Conservation (phyloP, 2,113 vertebrate genomes). For the Thalassarche chlororhynchos region DNA sequence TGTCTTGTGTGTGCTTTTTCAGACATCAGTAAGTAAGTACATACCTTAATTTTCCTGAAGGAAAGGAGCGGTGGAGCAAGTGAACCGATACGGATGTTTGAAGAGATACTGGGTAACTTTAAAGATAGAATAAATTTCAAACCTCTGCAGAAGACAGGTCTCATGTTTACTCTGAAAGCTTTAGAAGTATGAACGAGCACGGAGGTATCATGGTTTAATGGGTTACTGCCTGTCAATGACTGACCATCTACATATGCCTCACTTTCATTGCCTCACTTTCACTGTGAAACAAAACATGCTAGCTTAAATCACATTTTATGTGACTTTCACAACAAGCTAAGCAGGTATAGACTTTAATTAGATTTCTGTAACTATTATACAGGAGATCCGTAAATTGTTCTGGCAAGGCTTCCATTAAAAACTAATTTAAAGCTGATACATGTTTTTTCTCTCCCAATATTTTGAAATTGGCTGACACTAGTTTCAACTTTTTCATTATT, state of each 20-base stretch:
- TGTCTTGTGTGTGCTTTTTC: not conserved
- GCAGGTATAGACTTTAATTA: not conserved
- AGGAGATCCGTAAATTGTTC: not conserved
- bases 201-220: not conserved
- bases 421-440: not conserved
- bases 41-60: not conserved
- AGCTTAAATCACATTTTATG: not conserved
- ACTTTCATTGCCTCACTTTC: not conserved
- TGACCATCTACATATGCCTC: not conserved
- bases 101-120: not conserved
- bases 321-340: not conserved
- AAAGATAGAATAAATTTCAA: not conserved
- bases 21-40: not conserved
- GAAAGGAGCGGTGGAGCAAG: not conserved
- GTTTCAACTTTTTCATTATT: not conserved
- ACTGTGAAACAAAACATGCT: not conserved
- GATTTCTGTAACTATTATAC: not conserved
- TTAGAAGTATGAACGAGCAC: not conserved
- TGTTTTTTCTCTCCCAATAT: not conserved
- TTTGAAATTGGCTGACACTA: not conserved
- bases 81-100: not conserved
- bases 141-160: not conserved
- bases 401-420: not conserved
- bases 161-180: not conserved
- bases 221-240: not conserved